Evolutionary conservation across 2,797 vertebrate species (phyloP), one percentile per base, ranked within the genome.

Genomic region (Hypotaenidia philippensis): DNA sequence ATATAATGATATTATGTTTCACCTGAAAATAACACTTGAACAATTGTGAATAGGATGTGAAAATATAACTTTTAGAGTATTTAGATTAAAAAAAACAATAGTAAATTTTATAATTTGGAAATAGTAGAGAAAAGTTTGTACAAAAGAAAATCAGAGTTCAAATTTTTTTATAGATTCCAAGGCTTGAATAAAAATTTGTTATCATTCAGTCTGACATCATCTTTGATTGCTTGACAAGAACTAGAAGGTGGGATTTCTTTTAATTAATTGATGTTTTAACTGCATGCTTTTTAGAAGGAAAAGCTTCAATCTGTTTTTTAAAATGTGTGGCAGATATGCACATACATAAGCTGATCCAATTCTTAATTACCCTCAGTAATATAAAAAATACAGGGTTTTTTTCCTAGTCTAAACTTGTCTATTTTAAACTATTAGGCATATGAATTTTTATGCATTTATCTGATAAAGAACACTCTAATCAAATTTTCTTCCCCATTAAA

Each of bases 251-350:
- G 34, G 5, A 36, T 22, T 70, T 34, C 63, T 69, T 64, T 59
- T 32, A 76, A 83, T 93, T 92, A 89, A 93, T 75, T 72, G 38
- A 52, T 84, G 12, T 77, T 90, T 90, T 72, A 95, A 74, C 9
- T 53, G 9, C 34, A 25, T 40, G 40, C 6, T 83, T 95, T 93
- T 90, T 59, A 84, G 75, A 87, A 82, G 29, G n/a, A 87, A 92
- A 87, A 56, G 15, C 44, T 72, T 89, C 91, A 92, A 77, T 87
- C 56, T 96, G 81, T 34, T 89, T 93, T 93, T 88, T 52, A 8
- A 81, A 87, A 85, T 80, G 36, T 92, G 89, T 92, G 66, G 18
- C 75, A 80, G 60, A 92, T 34, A 92, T 83, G 56, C 5, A 66
- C 11, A 76, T 59, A 29, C 3, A 70, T 85, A 85, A 83, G 3